A percentile compares a stretch with the other conserved stretches of the same genome.
phyloP scores from a whole-genome alignment of 2,113 vertebrate species.

The Lophotis ruficrista region DNA sequence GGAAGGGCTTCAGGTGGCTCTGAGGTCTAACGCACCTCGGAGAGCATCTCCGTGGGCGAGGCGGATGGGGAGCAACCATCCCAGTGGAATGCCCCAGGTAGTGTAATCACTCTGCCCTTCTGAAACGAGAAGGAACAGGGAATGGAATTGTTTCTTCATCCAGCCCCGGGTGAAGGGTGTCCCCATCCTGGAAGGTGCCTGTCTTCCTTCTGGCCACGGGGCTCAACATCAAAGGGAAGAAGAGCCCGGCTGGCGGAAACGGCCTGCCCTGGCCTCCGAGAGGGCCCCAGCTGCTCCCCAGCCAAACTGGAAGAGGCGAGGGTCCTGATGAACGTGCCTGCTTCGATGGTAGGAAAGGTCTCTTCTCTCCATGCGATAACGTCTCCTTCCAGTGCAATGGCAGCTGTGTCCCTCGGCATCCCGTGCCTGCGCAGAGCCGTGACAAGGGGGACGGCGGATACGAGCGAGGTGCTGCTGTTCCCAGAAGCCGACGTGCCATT shows the following conservation, averaged over 20 bases:
- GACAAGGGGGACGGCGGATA: not conserved
- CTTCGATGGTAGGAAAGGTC: not conserved
- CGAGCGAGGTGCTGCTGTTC: not conserved
- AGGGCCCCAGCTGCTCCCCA: not conserved
- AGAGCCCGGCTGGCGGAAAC: not conserved
- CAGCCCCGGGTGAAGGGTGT: not conserved
- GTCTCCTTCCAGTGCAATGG: fast-evolving
- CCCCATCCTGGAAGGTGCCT: not conserved
- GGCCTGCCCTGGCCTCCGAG: fast-evolving
- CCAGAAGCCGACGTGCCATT: fast-evolving
- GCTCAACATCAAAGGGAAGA: fast-evolving
- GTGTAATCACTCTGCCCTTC: not conserved
- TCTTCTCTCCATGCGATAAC: fast-evolving
- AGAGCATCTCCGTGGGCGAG: not conserved
- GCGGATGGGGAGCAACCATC: not conserved
- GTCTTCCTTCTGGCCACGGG: not conserved
- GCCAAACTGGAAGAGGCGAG: not conserved
- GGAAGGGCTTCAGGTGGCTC: not conserved
- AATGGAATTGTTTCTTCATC: not conserved
- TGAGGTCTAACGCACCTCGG: not conserved
- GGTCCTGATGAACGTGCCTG: not conserved
- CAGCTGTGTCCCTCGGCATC: not conserved
- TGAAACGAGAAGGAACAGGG: not conserved
- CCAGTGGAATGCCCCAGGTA: too few species aligned
- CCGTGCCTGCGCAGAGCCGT: fast-evolving